Evolutionary conservation across 64 coral and sea anemone genomes (phyloP).

Genomic region (Actinia equina): DNA sequence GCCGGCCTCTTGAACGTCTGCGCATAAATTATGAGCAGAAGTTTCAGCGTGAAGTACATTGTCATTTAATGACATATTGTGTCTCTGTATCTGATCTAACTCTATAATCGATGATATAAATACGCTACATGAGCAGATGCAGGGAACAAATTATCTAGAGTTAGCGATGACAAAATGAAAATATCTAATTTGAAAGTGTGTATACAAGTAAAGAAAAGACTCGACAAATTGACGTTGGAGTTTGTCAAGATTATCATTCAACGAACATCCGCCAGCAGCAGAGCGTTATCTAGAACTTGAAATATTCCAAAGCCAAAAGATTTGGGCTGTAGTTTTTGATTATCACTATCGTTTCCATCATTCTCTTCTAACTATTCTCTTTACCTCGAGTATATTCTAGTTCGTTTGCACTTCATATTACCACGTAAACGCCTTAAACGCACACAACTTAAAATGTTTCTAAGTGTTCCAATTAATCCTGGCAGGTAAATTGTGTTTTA

Average conservation of each 20-base stretch:
- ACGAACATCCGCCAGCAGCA: not conserved
- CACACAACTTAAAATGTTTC: not conserved
- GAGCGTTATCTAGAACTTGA: not conserved
- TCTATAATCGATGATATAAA: not conserved
- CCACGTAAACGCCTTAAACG: not conserved
- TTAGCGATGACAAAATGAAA: not conserved
- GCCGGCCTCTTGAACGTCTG: not conserved
- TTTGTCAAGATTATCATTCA: not conserved
- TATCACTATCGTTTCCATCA: not conserved
- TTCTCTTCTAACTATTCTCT: not conserved
- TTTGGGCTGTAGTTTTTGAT: not conserved
- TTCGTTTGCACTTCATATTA: slow-evolving; percentile 3
- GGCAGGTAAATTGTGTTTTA: not conserved
- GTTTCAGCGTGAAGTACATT: not conserved
- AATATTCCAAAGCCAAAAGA: not conserved
- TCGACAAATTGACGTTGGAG: not conserved
- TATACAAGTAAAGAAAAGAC: not conserved
- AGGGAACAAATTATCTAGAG: not conserved
- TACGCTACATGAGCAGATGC: not conserved
- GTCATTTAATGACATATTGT: not conserved
- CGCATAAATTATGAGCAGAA: not conserved
- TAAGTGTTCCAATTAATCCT: slow-evolving; percentile 5
- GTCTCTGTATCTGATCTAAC: not conserved
- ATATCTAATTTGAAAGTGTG: not conserved
- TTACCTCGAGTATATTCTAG: not conserved